Conservation (phyloP, 2,888 invertebrate genomes). For the Aporophyla nigra region DNA sequence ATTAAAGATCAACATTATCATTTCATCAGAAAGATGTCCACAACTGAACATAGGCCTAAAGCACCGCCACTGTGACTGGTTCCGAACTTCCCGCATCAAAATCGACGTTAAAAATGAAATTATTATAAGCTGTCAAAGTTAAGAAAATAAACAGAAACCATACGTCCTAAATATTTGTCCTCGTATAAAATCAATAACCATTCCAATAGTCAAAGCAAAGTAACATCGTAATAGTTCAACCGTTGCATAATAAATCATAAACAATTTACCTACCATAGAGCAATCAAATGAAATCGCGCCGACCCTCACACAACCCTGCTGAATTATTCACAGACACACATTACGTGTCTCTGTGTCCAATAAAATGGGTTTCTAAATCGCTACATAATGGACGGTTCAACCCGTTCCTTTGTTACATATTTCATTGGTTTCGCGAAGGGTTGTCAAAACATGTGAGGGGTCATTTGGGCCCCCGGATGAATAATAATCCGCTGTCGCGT, state of each 20-base stretch:
- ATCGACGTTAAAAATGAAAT: neutral
- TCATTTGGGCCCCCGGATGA: conserved; percentile 74
- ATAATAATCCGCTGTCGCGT: conserved; percentile 71
- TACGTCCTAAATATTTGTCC: neutral
- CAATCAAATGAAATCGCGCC: conserved; percentile 76
- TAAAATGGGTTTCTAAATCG: conserved; percentile 80
- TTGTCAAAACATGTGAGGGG: conserved; percentile 80
- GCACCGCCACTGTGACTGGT: neutral
- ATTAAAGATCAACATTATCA: neutral
- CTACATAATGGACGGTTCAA: conserved; percentile 77
- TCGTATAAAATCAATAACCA: conserved; percentile 42
- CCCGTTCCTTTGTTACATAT: conserved; percentile 87
- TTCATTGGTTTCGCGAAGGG: conserved; percentile 82
- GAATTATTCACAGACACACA: conserved; percentile 79
- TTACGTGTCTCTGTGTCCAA: conserved; percentile 77
- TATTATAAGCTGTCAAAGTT: neutral
- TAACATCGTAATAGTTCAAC: conserved; percentile 50
- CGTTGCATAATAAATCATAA: conserved; percentile 69
- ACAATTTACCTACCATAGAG: conserved; percentile 73
- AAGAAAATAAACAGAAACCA: neutral
- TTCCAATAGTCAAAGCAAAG: conserved; percentile 51
- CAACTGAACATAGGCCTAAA: neutral
- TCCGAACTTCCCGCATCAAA: neutral
- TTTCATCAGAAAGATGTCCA: neutral
- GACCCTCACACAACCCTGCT: conserved; percentile 73